Evolutionary conservation across 2,797 vertebrate species (phyloP).

Genomic region (Chromis chromis): DNA sequence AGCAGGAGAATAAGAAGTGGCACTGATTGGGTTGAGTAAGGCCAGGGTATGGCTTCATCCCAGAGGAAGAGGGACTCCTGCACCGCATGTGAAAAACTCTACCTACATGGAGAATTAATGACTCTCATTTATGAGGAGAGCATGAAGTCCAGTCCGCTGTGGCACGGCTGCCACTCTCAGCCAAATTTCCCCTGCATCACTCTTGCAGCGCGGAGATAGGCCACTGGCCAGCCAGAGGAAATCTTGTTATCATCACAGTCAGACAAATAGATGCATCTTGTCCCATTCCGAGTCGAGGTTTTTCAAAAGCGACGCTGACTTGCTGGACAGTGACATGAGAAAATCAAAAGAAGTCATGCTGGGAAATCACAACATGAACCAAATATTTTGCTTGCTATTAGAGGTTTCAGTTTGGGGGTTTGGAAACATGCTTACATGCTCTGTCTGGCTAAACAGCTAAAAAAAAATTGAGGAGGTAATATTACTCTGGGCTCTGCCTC

Average conservation of each 20-base stretch:
- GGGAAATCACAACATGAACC: constrained; percentile 22
- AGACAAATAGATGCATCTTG: constrained; percentile 62
- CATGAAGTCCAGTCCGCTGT: constrained; percentile 68
- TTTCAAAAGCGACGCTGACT: constrained; percentile 45
- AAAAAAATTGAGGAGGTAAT: constrained; percentile 57
- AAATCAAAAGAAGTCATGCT: constrained; percentile 27
- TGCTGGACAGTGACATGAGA: constrained; percentile 14
- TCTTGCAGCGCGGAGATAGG: constrained; percentile 66
- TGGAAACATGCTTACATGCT: constrained; percentile 63
- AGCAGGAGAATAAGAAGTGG: constrained; percentile 28
- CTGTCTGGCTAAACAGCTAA: constrained; percentile 50
- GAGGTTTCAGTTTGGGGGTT: constrained; percentile 46
- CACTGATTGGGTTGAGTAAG: constrained; percentile 58
- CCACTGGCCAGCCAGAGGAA: constrained; percentile 67
- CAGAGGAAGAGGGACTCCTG: constrained; percentile 53
- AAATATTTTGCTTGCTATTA: constrained; percentile 44
- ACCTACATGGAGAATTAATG: constrained; percentile 78
- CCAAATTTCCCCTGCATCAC: constrained; percentile 67
- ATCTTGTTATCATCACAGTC: constrained; percentile 79
- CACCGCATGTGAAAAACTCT: constrained; percentile 56
- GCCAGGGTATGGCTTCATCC: constrained; percentile 40
- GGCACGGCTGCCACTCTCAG: constrained; percentile 66
- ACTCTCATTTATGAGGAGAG: constrained; percentile 76
- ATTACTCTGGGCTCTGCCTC: constrained; percentile 68
- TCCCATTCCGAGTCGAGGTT: constrained; percentile 41